Evolutionary conservation across 2,888 invertebrate genomes (phyloP), one percentile per base, ranked within the genome.

Genomic region (Abscondita cerata): DNA sequence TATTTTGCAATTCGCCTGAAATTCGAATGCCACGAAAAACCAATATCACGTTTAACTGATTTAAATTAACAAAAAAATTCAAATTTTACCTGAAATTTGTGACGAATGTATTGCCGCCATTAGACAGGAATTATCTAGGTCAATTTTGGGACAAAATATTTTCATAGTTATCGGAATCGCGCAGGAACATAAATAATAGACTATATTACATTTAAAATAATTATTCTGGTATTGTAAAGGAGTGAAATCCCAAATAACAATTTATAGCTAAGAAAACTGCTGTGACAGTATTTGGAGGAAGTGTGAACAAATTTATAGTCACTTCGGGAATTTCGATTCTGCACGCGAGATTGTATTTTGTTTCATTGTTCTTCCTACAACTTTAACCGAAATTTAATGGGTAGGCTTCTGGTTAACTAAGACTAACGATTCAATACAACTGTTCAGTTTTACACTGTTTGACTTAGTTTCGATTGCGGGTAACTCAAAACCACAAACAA

Each of bases 1-100:
- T 73, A 73, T 73, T 72, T 75, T 72, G 72, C 68, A 62, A 62
- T 71, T 65, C 68, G 67, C 60, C 65, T 68, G 67, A 65, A 71
- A 66, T 69, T 67, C 58, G 50, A 16, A 46, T 15, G 41, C 50
- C 33, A 41, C 19, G 13, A 41, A 50, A 48, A 13, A 51, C 46
- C 46, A 34, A 41, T 50, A 51, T 33, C 15, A 9, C 16, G n/a
- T 34, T 51, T 15, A 31, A 36, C 51, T 11, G 18, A 18, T 51
- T 33, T 44, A 44, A 18, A 44, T 44, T 44, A 44, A 44, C 44
- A 44, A 44, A 18, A 16, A 18, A 18, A 8, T 15, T 44, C 11
- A 19, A 16, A 44, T 8, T 16, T 41, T 15, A 16, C 41, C 41
- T 13, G 41, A 41, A 41, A 16, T 6, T 41, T 18, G n/a, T 13